These are phyloP conservation scores for Dipodomys ordii DNA, from an alignment of 2,113 vertebrate species.

Conservation along the genomic window DNA sequence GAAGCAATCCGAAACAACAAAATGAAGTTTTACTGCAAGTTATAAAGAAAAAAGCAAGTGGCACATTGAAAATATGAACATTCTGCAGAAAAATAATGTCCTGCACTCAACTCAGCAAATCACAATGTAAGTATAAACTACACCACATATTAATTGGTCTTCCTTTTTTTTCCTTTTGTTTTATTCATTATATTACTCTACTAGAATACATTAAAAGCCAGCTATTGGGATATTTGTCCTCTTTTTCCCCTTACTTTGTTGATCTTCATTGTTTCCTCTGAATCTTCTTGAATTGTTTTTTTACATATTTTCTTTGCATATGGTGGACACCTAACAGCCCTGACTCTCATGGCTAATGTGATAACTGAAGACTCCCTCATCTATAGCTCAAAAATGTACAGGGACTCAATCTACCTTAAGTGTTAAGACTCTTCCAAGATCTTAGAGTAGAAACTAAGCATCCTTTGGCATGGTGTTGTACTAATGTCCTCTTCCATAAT, in stretches of 20 bases:
- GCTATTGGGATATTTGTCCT: not conserved
- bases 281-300: not conserved
- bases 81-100: slow-evolving; percentile 13
- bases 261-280: not conserved
- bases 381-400: not conserved
- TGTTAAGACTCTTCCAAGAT: not conserved
- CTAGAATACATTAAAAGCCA: not conserved
- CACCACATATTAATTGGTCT: not conserved
- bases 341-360: not conserved
- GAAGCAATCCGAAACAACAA: slow-evolving; percentile 75
- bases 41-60: not conserved
- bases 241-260: not conserved
- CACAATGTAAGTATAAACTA: not conserved
- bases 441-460: not conserved
- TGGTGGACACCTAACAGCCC: not conserved
- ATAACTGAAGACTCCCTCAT: not conserved
- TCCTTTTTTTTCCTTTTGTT: not conserved
- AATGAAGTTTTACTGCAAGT: slow-evolving; percentile 61
- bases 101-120: slow-evolving; percentile 1
- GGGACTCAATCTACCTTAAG: not conserved
- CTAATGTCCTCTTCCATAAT: not conserved
- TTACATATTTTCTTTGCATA: not conserved
- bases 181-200: not conserved
- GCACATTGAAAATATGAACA: not conserved
- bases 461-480: not conserved